Conservation (phyloP, 2,888 invertebrate genomes). For the Xanthostigma xanthostigma region DNA sequence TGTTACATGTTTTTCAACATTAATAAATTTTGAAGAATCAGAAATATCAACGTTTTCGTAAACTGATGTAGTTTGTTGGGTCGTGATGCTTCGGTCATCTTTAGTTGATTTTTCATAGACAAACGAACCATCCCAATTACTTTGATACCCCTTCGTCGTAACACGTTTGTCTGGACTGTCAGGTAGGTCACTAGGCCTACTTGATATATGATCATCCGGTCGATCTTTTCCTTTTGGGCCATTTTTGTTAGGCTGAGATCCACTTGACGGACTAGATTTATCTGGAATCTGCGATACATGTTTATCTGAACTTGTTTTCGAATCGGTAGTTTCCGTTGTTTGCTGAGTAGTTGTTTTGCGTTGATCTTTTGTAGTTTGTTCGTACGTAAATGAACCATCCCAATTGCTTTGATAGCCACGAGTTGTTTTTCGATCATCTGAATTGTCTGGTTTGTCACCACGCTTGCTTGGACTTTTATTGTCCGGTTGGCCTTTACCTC, state of each 20-base stretch:
- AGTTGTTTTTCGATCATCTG: conserved; percentile 6
- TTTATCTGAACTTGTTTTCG: conserved; percentile 33
- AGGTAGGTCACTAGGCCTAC: conserved; percentile 16
- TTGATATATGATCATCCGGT: conserved; percentile 16
- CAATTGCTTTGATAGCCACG: conserved; percentile 11
- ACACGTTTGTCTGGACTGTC: conserved; percentile 6
- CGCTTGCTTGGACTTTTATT: conserved; percentile 18
- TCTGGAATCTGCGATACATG: conserved; percentile 30
- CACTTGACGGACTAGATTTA: conserved; percentile 13
- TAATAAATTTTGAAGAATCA: conserved; percentile 22
- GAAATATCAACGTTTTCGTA: conserved; percentile 26
- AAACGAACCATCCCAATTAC: conserved; percentile 15
- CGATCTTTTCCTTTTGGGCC: conserved; percentile 15
- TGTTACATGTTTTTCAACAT: conserved; percentile 27
- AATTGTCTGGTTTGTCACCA: conserved; percentile 4
- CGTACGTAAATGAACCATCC: conserved; percentile 13
- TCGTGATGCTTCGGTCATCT: conserved; percentile 24
- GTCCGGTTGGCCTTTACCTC: conserved; percentile 20
- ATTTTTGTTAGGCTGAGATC: conserved; percentile 17
- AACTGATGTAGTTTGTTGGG: conserved; percentile 16
- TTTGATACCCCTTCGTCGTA: conserved; percentile 3
- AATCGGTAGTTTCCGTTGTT: conserved; percentile 25
- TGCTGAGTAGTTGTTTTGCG: conserved; percentile 22
- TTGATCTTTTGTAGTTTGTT: conserved; percentile 19
- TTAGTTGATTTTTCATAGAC: conserved; percentile 15